Conservation (phyloP, 2,113 vertebrate species). For the Sander vitreus region DNA sequence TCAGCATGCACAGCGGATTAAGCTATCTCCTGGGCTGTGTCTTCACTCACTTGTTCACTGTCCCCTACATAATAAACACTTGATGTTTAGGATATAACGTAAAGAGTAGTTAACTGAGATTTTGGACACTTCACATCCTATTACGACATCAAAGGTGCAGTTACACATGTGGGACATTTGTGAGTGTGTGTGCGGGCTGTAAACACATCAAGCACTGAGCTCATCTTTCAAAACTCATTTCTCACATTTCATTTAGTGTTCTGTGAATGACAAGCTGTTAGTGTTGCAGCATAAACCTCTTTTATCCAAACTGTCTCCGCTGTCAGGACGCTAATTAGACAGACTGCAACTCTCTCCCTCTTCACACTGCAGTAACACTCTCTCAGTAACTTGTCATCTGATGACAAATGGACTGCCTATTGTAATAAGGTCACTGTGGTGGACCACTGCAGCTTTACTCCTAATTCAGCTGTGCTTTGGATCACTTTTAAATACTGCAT, state of each 20-base stretch:
- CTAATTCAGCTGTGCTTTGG: slow-evolving; percentile 20
- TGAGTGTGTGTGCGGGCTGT: not conserved
- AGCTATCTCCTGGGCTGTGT: too few relatives aligned
- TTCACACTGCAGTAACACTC: slow-evolving; percentile 35
- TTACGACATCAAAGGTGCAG: not conserved
- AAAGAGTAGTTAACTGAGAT: not conserved
- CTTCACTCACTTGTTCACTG: too few relatives aligned
- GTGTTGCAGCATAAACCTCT: slow-evolving; percentile 56
- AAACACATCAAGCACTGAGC: slow-evolving; percentile 2
- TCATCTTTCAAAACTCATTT: slow-evolving; percentile 33
- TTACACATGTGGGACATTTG: not conserved
- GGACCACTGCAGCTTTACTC: slow-evolving; percentile 28
- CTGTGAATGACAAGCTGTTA: slow-evolving; percentile 53
- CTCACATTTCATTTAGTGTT: slow-evolving; percentile 38
- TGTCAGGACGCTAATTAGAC: slow-evolving; percentile 67
- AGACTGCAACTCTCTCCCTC: slow-evolving; percentile 30
- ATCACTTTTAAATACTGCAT: slow-evolving; percentile 12
- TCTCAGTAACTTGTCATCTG: slow-evolving; percentile 47
- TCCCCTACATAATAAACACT: not conserved
- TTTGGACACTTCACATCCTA: not conserved
- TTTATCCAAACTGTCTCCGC: slow-evolving; percentile 55
- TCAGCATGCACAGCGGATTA: too few relatives aligned
- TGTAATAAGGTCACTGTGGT: slow-evolving; percentile 55
- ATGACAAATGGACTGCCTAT: slow-evolving; percentile 47
- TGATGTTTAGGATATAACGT: not conserved